Percentiles rank a stretch among this genome's conserved stretches.
These are phyloP conservation scores for Drosophila ogumai DNA, from an alignment of 1,140 invertebrate genomes.

Conservation along the genomic window DNA sequence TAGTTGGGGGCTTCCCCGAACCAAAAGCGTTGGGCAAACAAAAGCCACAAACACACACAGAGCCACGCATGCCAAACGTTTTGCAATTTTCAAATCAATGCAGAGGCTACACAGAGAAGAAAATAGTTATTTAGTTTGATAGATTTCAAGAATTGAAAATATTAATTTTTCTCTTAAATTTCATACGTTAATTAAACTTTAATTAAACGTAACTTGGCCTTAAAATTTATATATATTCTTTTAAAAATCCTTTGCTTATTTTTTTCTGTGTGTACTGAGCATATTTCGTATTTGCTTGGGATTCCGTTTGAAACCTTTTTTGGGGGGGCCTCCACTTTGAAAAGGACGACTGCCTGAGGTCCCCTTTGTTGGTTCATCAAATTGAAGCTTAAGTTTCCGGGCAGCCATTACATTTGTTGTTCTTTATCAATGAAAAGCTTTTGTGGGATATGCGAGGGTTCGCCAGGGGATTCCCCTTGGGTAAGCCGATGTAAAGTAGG, in stretches of 20 bases:
- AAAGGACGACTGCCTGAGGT: conserved; percentile 48
- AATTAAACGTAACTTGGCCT: neutral
- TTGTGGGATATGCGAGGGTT: conserved; percentile 33
- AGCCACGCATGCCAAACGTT: conserved; percentile 34
- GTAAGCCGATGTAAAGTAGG: conserved; percentile 33
- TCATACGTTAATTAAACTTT: neutral
- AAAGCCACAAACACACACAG: conserved; percentile 23
- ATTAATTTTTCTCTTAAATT: too few species aligned
- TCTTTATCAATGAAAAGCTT: conserved; percentile 51
- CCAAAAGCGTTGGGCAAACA: conserved; percentile 39
- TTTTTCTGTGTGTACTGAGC: conserved; percentile 4
- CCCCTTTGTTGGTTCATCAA: conserved; percentile 68
- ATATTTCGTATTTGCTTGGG: conserved; percentile 56
- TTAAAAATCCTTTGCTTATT: neutral
- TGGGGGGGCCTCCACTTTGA: conserved; percentile 44
- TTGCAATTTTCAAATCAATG: conserved; percentile 72
- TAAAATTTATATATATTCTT: too few species aligned
- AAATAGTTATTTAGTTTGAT: neutral
- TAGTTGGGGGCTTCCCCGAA: conserved; percentile 53
- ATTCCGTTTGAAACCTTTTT: conserved; percentile 58
- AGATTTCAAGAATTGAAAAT: too few species aligned
- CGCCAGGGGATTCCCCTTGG: neutral
- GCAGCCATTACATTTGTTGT: conserved; percentile 62
- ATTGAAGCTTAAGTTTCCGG: conserved; percentile 67
- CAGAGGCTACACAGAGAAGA: conserved; percentile 25